phyloP scores from a whole-genome alignment of 2,797 vertebrate genomes.

The Ciconia nigra region DNA sequence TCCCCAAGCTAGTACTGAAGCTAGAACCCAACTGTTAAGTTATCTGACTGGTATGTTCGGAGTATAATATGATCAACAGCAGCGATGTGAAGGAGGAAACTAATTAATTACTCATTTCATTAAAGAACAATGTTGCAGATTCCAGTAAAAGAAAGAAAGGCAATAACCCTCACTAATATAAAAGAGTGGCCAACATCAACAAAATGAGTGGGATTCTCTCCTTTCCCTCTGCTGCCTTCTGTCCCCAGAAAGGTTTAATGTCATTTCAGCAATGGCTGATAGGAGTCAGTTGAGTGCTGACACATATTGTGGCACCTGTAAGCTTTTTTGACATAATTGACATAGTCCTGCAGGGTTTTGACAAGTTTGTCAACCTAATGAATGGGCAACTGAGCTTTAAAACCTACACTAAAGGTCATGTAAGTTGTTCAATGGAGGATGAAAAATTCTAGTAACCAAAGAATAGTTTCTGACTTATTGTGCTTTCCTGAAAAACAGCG shows the following conservation, averaged over 20 bases:
- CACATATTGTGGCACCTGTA: conserved; percentile 54
- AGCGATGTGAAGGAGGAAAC: not conserved
- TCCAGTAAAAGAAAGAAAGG: not conserved
- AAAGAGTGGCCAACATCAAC: not conserved
- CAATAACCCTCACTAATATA: not conserved
- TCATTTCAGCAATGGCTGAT: conserved; percentile 65
- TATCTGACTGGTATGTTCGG: not conserved
- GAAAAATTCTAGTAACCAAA: conserved; percentile 23
- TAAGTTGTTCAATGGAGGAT: conserved; percentile 34
- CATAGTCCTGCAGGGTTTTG: conserved; percentile 69
- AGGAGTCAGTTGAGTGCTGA: conserved; percentile 61
- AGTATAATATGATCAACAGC: not conserved
- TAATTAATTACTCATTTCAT: not conserved
- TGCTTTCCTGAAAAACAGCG: not conserved
- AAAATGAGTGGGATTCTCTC: not conserved
- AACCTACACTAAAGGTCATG: conserved; percentile 42
- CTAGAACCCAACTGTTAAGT: not conserved
- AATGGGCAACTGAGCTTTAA: conserved; percentile 63
- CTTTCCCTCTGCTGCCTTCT: not conserved
- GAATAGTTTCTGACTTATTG: conserved; percentile 22
- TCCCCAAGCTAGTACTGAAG: not conserved
- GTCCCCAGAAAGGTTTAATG: conserved; percentile 59
- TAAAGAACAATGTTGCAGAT: not conserved
- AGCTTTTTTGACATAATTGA: conserved; percentile 70
- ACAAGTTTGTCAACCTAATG: conserved; percentile 76